These are phyloP conservation scores for Dendrocopos noguchii DNA, from an alignment of 2,113 vertebrate genomes.

Conservation along the genomic window DNA sequence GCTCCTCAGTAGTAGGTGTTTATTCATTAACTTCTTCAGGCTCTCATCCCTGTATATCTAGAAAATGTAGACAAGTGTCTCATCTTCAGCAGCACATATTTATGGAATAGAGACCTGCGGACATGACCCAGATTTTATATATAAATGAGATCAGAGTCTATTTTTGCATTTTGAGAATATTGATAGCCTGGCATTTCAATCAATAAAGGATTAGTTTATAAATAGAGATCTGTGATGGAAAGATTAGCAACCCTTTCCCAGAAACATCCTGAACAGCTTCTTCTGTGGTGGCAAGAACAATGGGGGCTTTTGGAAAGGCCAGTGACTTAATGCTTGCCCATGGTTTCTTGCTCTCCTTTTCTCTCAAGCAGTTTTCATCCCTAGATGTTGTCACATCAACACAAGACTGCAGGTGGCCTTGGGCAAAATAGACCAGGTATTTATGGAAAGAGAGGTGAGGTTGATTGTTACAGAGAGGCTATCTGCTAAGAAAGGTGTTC, in stretches of 20 bases:
- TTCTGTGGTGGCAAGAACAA: background rate
- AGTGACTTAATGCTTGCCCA: background rate
- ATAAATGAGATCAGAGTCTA: background rate
- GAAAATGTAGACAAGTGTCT: background rate
- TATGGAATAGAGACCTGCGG: background rate
- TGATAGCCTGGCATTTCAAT: background rate
- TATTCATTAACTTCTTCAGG: background rate
- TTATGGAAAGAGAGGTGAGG: background rate
- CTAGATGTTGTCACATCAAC: background rate
- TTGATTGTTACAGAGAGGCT: background rate
- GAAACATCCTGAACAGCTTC: background rate
- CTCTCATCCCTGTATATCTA: background rate
- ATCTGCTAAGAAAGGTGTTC: background rate
- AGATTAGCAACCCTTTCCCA: background rate
- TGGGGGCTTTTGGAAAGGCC: background rate
- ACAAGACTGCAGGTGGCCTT: background rate
- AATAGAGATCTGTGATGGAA: background rate
- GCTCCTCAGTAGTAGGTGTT: background rate
- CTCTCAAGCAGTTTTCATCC: background rate
- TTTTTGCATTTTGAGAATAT: background rate
- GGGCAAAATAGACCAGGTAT: fast-evolving
- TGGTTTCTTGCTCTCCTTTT: background rate
- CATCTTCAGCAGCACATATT: background rate
- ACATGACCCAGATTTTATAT: background rate
- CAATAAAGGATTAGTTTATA: background rate